Evolutionary conservation across 2,888 invertebrate genomes (phyloP), one percentile per base, ranked within the genome.

Genomic region (Idaea straminata): DNA sequence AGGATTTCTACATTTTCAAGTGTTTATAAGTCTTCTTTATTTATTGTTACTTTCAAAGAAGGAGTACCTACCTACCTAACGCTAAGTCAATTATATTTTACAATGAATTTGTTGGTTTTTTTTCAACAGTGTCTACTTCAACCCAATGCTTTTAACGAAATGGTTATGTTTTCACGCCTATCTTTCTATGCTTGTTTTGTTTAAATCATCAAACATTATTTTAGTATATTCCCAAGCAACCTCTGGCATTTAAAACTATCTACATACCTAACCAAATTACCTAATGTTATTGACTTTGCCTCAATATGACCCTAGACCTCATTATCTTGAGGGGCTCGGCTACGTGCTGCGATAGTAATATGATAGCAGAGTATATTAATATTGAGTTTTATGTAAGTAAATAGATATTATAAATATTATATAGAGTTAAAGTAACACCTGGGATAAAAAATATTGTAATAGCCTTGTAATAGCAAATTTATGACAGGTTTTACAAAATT

Each of bases 271-370:
- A 34, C 5, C 6, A 6, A 15, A 15, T 47, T 13, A 63, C 47
- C 5, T 36, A 59, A 64, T 62, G 59, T 66, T 66, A 35, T 62
- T 67, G 65, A 66, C 64, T 36, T 62, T 15, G 38, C 57, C 59
- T 63, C 47, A 10, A 47, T 47, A 13, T 62, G 62, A 68, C 63
- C 66, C 15, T 15, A 15, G 36, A 62, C 63, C 62, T 57, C 58
- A 6, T 10, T 69, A 65, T 66, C 65, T 15, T 35, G 58, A 63
- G 67, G 64, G 69, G 67, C 67, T 69, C 67, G 69, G 60, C 67
- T 15, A 61, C 47, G 47, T 47, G 47, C 7, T 7, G 16, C 15
- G 58, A 59, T 59, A 59, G 58, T 15, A 15, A 58, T 7, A 47
- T 13, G 10, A 25, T 25, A 25, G 25, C 25, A 25, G 25, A 47